phyloP scores from a whole-genome alignment of 2,888 invertebrate species.

The Leptinotarsa haldemani region DNA sequence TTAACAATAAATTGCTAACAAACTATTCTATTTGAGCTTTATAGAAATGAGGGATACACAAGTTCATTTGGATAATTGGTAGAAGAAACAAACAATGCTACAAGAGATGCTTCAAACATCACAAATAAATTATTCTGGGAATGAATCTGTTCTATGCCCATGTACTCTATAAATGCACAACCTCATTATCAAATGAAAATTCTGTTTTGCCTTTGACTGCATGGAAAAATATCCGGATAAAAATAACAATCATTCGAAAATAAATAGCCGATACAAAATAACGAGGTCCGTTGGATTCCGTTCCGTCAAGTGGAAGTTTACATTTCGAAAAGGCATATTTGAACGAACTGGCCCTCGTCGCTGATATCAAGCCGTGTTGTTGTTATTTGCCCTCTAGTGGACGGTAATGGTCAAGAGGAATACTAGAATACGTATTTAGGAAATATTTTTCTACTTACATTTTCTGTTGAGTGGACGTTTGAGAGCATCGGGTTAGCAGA shows the following conservation, averaged over 20 bases:
- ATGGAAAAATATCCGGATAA: background rate
- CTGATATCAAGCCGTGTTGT: constrained; percentile 46
- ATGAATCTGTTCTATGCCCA: background rate
- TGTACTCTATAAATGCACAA: background rate
- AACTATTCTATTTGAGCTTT: too few relatives aligned
- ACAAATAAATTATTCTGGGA: background rate
- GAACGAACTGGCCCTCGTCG: constrained; percentile 59
- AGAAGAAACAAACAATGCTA: too few relatives aligned
- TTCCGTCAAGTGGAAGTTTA: constrained; percentile 64
- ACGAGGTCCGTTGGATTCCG: constrained; percentile 62
- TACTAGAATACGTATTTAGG: constrained; percentile 56
- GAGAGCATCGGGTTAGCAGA: constrained; percentile 37
- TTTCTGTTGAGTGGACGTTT: constrained; percentile 39
- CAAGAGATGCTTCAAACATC: background rate
- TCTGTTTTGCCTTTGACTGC: background rate
- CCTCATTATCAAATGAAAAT: constrained; percentile 9
- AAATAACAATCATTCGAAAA: constrained; percentile 53
- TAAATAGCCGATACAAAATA: constrained; percentile 64
- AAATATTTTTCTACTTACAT: constrained; percentile 43
- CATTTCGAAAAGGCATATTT: constrained; percentile 62
- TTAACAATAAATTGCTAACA: too few relatives aligned
- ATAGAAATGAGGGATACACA: too few relatives aligned
- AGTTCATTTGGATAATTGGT: too few relatives aligned
- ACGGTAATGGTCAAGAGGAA: constrained; percentile 59
- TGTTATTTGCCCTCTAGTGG: constrained; percentile 61